phyloP scores from a whole-genome alignment of 2,888 invertebrate genomes.

The Drosophila kuntzei region DNA sequence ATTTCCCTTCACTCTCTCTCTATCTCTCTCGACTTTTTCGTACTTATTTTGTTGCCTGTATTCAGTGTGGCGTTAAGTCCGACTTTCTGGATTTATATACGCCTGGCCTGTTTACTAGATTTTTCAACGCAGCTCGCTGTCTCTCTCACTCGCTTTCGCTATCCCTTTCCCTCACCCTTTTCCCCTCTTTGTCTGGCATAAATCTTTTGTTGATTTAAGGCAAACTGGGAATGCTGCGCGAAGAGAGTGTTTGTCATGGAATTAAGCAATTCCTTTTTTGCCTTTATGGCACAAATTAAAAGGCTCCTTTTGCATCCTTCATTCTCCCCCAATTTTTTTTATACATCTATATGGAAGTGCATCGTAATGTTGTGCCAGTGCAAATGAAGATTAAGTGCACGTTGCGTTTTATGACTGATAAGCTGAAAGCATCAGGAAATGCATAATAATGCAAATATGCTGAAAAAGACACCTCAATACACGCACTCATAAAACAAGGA shows the following conservation, averaged over 20 bases:
- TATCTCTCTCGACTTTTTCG: constrained; percentile 45
- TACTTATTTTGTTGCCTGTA: constrained; percentile 34
- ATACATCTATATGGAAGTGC: constrained; percentile 5
- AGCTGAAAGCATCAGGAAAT: constrained; percentile 36
- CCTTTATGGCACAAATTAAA: constrained; percentile 74
- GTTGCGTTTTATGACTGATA: constrained; percentile 55
- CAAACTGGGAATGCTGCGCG: constrained; percentile 38
- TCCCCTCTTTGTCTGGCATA: constrained; percentile 54
- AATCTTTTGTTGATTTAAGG: constrained; percentile 80
- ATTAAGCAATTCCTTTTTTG: constrained; percentile 74
- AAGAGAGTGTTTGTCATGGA: constrained; percentile 68
- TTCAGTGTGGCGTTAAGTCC: constrained; percentile 68
- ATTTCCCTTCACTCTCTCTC: constrained; percentile 15
- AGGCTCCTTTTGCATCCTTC: constrained; percentile 49
- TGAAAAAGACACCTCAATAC: constrained; percentile 23
- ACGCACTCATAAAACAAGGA: constrained; percentile 6
- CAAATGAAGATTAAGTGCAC: constrained; percentile 64
- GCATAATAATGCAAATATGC: constrained; percentile 15
- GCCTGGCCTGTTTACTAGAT: constrained; percentile 35
- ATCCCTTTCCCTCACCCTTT: constrained; percentile 1
- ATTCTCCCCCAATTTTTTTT: neutral
- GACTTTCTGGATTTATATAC: constrained; percentile 68
- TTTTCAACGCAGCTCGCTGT: constrained; percentile 28
- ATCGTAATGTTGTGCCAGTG: constrained; percentile 33
- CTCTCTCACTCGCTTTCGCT: constrained; percentile 1